Evolutionary conservation across 2,113 vertebrate species (phyloP).

Genomic region (Falco punctatus): DNA sequence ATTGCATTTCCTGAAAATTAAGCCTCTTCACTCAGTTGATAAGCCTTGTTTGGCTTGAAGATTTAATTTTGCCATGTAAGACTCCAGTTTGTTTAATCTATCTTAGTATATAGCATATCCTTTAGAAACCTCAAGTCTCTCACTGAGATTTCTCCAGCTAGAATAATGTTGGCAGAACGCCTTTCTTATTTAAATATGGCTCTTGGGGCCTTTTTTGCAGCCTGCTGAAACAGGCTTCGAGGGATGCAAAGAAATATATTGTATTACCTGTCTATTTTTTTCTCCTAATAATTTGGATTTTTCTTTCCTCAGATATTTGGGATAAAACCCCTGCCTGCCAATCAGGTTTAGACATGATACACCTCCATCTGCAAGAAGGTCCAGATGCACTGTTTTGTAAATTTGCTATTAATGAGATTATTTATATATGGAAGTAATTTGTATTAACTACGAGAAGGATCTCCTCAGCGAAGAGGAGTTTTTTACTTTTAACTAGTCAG

Average conservation of each 20-base stretch:
- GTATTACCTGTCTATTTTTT: slow-evolving; percentile 58
- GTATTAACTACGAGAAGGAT: neutral
- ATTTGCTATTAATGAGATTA: neutral
- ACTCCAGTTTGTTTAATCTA: slow-evolving; percentile 40
- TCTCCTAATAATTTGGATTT: slow-evolving; percentile 23
- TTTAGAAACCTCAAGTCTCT: slow-evolving; percentile 55
- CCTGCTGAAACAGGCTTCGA: slow-evolving; percentile 32
- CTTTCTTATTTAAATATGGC: slow-evolving; percentile 39
- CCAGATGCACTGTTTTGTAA: neutral
- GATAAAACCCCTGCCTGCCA: neutral
- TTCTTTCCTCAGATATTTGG: neutral
- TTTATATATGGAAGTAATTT: neutral
- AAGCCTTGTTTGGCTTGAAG: neutral
- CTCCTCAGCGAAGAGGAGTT: neutral
- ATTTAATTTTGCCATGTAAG: neutral
- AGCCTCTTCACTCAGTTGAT: neutral
- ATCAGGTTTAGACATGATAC: neutral
- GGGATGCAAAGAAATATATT: slow-evolving; percentile 59
- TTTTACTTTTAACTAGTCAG: neutral
- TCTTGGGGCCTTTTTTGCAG: slow-evolving; percentile 38
- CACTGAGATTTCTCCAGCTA: slow-evolving; percentile 26
- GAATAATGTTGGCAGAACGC: slow-evolving; percentile 17
- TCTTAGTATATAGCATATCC: slow-evolving; percentile 30
- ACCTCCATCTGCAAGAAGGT: neutral
- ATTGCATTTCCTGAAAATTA: neutral